Percentiles rank a stretch among this genome's conserved stretches.
Evolutionary conservation across 2,797 vertebrate genomes (phyloP).

Genomic region (Lycodopsis pacificus): DNA sequence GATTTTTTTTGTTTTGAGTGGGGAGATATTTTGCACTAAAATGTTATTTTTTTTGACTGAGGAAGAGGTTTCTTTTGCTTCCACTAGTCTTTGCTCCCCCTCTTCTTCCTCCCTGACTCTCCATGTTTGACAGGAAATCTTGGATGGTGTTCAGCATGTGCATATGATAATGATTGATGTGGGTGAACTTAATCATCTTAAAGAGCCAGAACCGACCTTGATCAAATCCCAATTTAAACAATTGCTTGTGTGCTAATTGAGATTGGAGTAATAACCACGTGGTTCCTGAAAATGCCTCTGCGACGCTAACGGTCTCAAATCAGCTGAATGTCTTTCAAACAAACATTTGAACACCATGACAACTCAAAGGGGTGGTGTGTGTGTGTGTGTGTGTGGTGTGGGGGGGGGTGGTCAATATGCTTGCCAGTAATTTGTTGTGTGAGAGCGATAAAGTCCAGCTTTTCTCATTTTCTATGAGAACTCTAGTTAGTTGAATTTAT

Average conservation of each 20-base stretch:
- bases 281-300: conserved; percentile 17
- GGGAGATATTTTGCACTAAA: conserved; percentile 72
- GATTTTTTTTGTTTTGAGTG: conserved; percentile 36
- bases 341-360: conserved; percentile 14
- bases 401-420: conserved; percentile 58
- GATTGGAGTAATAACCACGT: conserved; percentile 19
- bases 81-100: conserved; percentile 48
- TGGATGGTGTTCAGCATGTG: conserved; percentile 32
- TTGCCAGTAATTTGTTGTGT: conserved; percentile 78
- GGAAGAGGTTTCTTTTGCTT: conserved; percentile 53
- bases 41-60: conserved; percentile 41
- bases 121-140: conserved; percentile 28
- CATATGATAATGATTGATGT: conserved; percentile 32
- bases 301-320: background rate
- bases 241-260: conserved; percentile 45
- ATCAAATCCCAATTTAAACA: conserved; percentile 46
- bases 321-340: conserved; percentile 26
- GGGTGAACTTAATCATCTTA: conserved; percentile 13
- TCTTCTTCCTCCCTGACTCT: conserved; percentile 29
- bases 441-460: conserved; percentile 81
- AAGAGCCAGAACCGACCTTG: conserved; percentile 48
- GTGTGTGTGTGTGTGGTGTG: too few relatives aligned
- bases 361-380: conserved; percentile 27
- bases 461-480: conserved; percentile 87
- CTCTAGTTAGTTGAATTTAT: conserved; percentile 82